Conservation (phyloP, 2,113 vertebrate genomes). For the Onychostruthus taczanowskii region DNA sequence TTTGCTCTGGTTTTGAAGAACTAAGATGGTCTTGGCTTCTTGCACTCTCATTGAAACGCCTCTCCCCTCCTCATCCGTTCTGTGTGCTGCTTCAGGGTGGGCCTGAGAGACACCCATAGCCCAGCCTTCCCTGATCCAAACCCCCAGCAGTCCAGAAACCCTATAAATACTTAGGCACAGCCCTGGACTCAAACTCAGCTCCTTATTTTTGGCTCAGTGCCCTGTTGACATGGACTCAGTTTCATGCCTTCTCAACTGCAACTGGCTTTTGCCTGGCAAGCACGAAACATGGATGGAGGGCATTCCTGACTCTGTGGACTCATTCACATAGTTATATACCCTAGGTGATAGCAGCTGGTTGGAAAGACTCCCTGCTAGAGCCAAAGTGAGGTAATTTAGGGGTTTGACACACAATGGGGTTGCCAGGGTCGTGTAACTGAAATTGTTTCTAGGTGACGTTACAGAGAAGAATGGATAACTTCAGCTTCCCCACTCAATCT, state of each 20-base stretch:
- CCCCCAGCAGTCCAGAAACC: background rate
- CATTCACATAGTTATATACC: background rate
- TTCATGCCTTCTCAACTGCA: background rate
- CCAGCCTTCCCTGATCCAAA: background rate
- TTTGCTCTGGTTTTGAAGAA: background rate
- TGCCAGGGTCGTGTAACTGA: fast-evolving
- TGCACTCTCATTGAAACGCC: background rate
- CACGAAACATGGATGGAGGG: background rate
- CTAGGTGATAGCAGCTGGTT: background rate
- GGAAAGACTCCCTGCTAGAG: background rate
- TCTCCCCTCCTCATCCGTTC: background rate
- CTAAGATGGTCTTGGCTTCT: background rate
- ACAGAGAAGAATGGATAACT: background rate
- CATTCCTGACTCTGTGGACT: background rate
- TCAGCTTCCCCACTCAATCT: background rate
- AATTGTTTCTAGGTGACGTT: background rate
- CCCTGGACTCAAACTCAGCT: background rate
- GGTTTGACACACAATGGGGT: background rate
- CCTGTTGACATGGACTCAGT: background rate
- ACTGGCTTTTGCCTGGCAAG: background rate
- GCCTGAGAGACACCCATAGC: background rate
- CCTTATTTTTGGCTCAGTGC: background rate
- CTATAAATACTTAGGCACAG: background rate
- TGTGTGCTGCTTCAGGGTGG: background rate
- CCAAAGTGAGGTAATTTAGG: background rate